phyloP scores from a whole-genome alignment of 1,140 invertebrate genomes.

The Chionoecetes opilio region DNA sequence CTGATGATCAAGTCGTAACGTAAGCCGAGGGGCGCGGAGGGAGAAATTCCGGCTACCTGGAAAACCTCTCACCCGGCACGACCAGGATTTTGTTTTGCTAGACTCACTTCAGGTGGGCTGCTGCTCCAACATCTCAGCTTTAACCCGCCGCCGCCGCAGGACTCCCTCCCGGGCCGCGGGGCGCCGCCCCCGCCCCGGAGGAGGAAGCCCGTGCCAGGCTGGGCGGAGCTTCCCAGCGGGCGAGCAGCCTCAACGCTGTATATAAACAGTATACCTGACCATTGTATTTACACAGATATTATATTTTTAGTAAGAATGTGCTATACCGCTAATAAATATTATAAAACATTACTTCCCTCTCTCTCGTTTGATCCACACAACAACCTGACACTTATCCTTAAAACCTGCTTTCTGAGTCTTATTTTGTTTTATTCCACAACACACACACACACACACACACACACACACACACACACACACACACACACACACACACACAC shows the following conservation, averaged over 20 bases:
- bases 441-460: too few relatives aligned
- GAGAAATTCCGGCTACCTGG: not conserved
- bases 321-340: conserved; percentile 54
- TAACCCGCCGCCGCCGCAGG: conserved; percentile 43
- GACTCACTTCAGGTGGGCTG: conserved; percentile 31
- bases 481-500: too few relatives aligned
- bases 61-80: conserved; percentile 33
- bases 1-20: not conserved
- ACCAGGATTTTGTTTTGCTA: conserved; percentile 59
- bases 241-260: conserved; percentile 41
- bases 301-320: conserved; percentile 64
- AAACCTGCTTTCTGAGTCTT: too few relatives aligned
- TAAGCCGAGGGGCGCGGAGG: not conserved
- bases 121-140: conserved; percentile 48
- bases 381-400: too few relatives aligned
- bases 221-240: not conserved
- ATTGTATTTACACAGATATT: conserved; percentile 62
- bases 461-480: too few relatives aligned
- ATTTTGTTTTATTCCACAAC: too few relatives aligned
- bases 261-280: conserved; percentile 55
- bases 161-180: conserved; percentile 9
- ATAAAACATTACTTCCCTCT: conserved; percentile 21
- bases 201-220: not conserved
- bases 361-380: too few relatives aligned
- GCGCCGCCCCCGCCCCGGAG: conserved; percentile 8